Evolutionary conservation across 2,888 invertebrate species (phyloP), one percentile per base, ranked within the genome.

Genomic region (Coelinius sp.): DNA sequence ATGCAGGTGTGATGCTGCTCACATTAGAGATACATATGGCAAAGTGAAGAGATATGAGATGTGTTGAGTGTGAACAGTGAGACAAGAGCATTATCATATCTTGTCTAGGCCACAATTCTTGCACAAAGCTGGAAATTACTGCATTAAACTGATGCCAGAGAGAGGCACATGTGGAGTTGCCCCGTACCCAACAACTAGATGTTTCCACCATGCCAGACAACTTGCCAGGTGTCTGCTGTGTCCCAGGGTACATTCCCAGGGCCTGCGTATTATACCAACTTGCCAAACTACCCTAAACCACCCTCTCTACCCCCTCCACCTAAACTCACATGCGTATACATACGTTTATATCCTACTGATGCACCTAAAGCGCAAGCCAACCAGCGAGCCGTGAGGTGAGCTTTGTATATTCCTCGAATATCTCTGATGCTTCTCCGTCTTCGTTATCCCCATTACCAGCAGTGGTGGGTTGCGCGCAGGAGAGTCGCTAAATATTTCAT

Each of bases 361-460:
- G 53, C 41, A 70, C 31, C 49, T 68, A 35, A n/a, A 24, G 8
- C 63, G 17, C 14, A 35, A 44, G 44, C 44, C 8, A 44, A 52
- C 35, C 63, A 56, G 46, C 52, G 44, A 56, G 25, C 41, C 44
- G 49, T 35, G 14, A 64, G 46, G 65, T 67, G 38, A 71, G 44
- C 63, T n/a, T 64, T 25, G 46, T 14, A 46, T 65, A 71, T 44
- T 70, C 46, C 63, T 20, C 46, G 63, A 20, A 63, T 63, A 41
- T 63, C 63, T 63, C 63, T 24, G 41, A 63, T 63, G 67, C 80
- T 80, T 78, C 76, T 82, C 71, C 78, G 78, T 82, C 82, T 81
- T 82, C 81, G 80, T 82, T 82, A 82, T 79, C 79, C 79, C 77
- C 76, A 78, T 81, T 81, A 79, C 76, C 75, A 77, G 77, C 75